Evolutionary conservation across 35 echinoderm and acorn worm genomes (phyloP).

Genomic region (Stichopus chloronotus): DNA sequence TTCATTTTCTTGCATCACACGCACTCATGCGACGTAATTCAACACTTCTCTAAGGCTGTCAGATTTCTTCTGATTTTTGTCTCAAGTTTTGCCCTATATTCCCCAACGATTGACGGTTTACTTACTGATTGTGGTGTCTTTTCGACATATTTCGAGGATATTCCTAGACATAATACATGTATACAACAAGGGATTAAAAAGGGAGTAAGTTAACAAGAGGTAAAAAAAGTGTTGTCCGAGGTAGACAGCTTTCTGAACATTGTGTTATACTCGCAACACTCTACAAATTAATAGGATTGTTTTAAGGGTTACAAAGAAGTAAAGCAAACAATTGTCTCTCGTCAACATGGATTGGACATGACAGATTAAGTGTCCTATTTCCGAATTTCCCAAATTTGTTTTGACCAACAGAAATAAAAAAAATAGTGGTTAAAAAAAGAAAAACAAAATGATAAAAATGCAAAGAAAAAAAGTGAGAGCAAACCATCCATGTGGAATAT

Average conservation of each 20-base stretch:
- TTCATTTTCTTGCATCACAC: no score
- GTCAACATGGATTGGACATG: constrained; percentile 11
- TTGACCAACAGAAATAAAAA: constrained; percentile 12
- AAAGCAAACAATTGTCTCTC: neutral
- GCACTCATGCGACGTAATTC: no score
- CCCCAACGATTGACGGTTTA: no score
- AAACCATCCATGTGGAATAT: constrained; percentile 12
- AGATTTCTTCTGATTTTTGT: no score
- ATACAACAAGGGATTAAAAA: no score
- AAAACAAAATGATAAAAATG: neutral
- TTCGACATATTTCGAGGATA: no score
- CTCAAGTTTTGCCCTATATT: no score
- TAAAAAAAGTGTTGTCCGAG: neutral
- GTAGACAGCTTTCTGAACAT: neutral
- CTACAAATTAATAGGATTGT: constrained; percentile 35
- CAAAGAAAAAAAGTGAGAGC: neutral
- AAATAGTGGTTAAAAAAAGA: neutral
- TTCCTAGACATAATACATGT: no score
- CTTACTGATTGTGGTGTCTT: no score
- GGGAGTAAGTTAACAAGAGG: no score
- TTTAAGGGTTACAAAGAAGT: neutral
- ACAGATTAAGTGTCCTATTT: constrained; percentile 52
- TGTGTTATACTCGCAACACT: neutral
- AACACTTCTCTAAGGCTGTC: no score
- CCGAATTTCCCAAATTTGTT: constrained; percentile 32